These are phyloP conservation scores for Drosophila bocqueti DNA, from an alignment of 1,140 invertebrate genomes.

Conservation along the genomic window DNA sequence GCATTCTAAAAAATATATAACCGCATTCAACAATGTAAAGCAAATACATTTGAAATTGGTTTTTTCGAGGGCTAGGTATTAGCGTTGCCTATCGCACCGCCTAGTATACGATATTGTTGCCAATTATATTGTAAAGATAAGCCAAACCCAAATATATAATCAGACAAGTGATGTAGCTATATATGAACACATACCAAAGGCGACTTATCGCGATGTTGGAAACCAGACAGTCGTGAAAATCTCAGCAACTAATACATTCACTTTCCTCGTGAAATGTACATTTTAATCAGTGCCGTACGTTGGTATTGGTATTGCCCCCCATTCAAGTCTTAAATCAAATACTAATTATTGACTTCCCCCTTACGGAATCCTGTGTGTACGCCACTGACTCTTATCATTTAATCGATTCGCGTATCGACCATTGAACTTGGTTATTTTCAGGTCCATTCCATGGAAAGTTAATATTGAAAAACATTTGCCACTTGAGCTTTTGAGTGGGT, in stretches of 20 bases:
- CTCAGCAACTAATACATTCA: conserved; percentile 14
- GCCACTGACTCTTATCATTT: conserved; percentile 11
- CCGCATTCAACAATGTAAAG: neutral
- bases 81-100: conserved; percentile 8
- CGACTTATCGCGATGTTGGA: conserved; percentile 19
- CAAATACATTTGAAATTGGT: neutral
- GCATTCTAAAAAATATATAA: conserved; percentile 2
- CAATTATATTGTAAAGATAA: conserved; percentile 57
- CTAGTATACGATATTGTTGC: conserved; percentile 22
- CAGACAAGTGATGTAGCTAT: neutral
- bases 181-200: neutral
- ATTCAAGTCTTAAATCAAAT: conserved; percentile 6
- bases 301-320: neutral
- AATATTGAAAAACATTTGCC: neutral
- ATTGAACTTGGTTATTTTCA: conserved; percentile 57
- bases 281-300: neutral
- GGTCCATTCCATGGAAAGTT: conserved; percentile 6
- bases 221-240: conserved; percentile 21
- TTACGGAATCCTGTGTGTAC: neutral
- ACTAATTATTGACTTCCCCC: neutral
- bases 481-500: neutral
- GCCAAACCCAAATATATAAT: neutral
- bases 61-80: conserved; percentile 3
- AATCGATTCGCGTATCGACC: conserved; percentile 58
- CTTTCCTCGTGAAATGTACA: conserved; percentile 10